These are phyloP conservation scores for Sternotherus odoratus DNA, from an alignment of 2,797 vertebrate genomes.

Conservation along the genomic window DNA sequence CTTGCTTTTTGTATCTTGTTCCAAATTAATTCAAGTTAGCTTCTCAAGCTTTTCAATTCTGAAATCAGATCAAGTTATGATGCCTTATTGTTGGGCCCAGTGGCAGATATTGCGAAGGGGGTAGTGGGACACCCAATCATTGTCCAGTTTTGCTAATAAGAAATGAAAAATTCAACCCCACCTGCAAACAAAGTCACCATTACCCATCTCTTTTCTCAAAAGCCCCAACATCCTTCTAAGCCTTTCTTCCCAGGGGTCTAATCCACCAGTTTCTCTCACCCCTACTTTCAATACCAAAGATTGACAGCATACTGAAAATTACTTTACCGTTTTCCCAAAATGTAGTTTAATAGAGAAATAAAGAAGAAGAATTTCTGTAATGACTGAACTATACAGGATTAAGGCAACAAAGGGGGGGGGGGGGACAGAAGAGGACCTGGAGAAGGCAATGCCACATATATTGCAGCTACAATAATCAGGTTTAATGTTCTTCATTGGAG, in stretches of 20 bases:
- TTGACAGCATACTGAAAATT: conserved; percentile 33
- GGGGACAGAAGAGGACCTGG: not conserved
- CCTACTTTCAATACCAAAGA: conserved; percentile 47
- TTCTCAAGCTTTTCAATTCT: not conserved
- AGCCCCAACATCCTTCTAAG: not conserved
- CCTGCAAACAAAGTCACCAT: not conserved
- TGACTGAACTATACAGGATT: not conserved
- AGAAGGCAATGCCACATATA: not conserved
- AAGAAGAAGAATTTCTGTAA: conserved; percentile 47
- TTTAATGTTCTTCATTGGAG: not conserved
- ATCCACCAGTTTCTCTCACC: conserved; percentile 4
- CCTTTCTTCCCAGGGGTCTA: not conserved
- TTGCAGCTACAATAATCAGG: not conserved
- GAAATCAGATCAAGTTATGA: not conserved
- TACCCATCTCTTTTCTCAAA: accelerated
- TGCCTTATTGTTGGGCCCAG: not conserved
- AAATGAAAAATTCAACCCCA: accelerated
- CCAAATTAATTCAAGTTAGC: not conserved
- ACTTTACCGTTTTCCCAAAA: no score
- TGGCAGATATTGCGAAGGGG: not conserved
- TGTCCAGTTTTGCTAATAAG: not conserved
- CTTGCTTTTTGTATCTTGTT: accelerated
- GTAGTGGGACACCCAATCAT: not conserved
- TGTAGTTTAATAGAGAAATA: conserved; percentile 51
- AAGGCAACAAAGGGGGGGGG: not conserved